Percentiles rank a stretch among this genome's conserved stretches.
These are phyloP conservation scores for Pteruthius melanotis DNA, from an alignment of 2,113 vertebrate species.

Conservation along the genomic window DNA sequence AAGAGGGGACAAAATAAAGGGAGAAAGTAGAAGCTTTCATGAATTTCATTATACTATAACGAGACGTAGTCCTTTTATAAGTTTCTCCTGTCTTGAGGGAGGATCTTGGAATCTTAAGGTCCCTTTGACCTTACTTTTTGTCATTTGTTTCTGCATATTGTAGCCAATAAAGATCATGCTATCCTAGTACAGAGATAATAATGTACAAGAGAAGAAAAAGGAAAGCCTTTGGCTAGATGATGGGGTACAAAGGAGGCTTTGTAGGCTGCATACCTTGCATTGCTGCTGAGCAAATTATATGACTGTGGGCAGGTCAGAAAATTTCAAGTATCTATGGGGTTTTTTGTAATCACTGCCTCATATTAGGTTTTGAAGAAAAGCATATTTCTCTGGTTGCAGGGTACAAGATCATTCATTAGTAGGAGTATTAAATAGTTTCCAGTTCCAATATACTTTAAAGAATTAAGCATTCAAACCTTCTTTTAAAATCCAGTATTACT, in stretches of 20 bases:
- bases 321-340: neutral
- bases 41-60: neutral
- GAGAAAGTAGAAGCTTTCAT: neutral
- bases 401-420: neutral
- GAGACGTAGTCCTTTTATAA: neutral
- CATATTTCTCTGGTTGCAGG: neutral
- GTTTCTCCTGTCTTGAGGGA: neutral
- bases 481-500: neutral
- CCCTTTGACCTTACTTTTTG: neutral
- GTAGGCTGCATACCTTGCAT: conserved; percentile 34
- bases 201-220: neutral
- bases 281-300: conserved; percentile 6
- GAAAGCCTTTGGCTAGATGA: neutral
- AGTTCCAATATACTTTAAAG: neutral
- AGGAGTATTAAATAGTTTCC: neutral
- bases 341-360: neutral
- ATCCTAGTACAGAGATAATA: neutral
- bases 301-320: conserved; percentile 36
- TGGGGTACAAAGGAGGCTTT: conserved; percentile 16
- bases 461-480: neutral
- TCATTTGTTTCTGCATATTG: neutral
- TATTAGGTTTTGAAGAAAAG: neutral
- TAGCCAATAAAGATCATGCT: neutral
- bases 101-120: neutral
- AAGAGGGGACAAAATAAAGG: neutral